Evolutionary conservation across 2,888 invertebrate genomes (phyloP), one percentile per base, ranked within the genome.

Genomic region (Amiota communis): DNA sequence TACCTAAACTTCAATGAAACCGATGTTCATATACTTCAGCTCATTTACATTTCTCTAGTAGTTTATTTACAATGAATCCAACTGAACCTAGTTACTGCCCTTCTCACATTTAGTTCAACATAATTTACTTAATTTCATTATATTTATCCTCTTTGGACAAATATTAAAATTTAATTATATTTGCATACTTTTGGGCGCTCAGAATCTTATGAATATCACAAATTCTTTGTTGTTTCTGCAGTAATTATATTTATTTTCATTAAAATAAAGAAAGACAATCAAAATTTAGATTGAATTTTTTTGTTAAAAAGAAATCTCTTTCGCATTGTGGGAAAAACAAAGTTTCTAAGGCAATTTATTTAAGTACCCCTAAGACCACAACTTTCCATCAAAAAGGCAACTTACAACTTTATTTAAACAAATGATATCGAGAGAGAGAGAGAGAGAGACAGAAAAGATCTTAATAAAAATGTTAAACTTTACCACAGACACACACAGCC

Each of bases 161-260:
- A 64, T 47, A 64, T 64, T 65, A 48, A 65, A 65, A 48, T 65
- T 48, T 20, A 36, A 36, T 36, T 36, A 36, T 2, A 65, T 65
- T 65, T 65, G 20, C 65, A 65, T 49, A 59, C 59, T 59, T 59
- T 59, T 6, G 59, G 59, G n/a, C 59, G 20, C 15, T 1, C 20
- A 59, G 1, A 59, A 20, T 53, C n/a, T 53, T 53, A 11, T 11
- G 15, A 13, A 15, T 57, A 17, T 57, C 20, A 57, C 15, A 15
- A 57, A 57, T 8, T 15, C 20, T 59, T 13, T 53, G 6, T n/a
- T 9, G 61, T 8, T 4, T 4, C 12, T 13, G 63, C 63, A 8
- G 2, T 8, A 11, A 61, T 9, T 12, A 61, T 23, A 23, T 23
- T 23, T 23, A 23, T 23, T 23, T 23, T 23, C 23, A 23, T 23